Evolutionary conservation across 2,113 vertebrate genomes (phyloP).

Genomic region (Phasianus colchicus): DNA sequence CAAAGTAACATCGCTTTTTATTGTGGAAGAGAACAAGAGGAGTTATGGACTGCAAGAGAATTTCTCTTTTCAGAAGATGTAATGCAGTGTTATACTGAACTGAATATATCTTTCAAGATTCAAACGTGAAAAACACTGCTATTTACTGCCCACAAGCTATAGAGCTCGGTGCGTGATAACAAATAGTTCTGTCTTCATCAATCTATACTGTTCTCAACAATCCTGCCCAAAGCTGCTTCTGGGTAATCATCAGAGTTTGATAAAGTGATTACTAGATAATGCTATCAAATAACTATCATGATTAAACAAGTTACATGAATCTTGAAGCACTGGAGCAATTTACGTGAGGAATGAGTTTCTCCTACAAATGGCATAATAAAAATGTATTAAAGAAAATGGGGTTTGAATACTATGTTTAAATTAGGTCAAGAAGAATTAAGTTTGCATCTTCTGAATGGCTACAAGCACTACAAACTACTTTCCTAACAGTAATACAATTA

Average conservation of each 20-base stretch:
- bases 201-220: conserved; percentile 51
- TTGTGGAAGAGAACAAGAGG: neutral
- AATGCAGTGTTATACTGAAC: conserved; percentile 9
- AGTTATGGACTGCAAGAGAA: neutral
- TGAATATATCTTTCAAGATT: conserved; percentile 2
- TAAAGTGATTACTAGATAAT: conserved; percentile 76
- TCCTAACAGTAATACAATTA: neutral
- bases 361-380: conserved; percentile 60
- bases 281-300: conserved; percentile 69
- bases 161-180: neutral
- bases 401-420: neutral
- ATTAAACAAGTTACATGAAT: conserved; percentile 72
- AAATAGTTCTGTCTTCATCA: conserved; percentile 59
- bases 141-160: conserved; percentile 6
- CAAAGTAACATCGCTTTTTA: neutral
- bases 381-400: conserved; percentile 48
- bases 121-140: conserved; percentile 27
- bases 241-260: conserved; percentile 72
- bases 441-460: conserved; percentile 49
- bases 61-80: conserved; percentile 3
- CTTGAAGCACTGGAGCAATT: conserved; percentile 68
- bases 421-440: conserved; percentile 23
- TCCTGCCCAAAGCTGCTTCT: conserved; percentile 61
- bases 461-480: conserved; percentile 19
- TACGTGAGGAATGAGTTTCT: conserved; percentile 72